Evolutionary conservation across 2,797 vertebrate species (phyloP), one percentile per base, ranked within the genome.

Genomic region (Ctenosaura bakeri): DNA sequence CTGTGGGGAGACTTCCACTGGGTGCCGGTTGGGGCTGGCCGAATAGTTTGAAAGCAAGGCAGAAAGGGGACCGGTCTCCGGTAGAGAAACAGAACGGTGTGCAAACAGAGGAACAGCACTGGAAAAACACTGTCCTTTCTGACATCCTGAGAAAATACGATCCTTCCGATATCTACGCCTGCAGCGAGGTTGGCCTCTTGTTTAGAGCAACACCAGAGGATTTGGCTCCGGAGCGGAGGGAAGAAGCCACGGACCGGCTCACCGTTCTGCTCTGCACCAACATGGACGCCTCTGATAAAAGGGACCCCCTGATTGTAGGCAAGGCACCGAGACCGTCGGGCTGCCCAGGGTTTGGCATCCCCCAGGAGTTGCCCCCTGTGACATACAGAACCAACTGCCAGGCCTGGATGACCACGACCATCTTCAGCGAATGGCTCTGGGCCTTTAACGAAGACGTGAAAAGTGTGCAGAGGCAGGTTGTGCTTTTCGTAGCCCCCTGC

Each of bases 191-290:
- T 0, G 69, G 3, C 0, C 46, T 95, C 42, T 64, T 62, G 1
- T 76, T 94, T 2, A 89, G 91, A 0, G 42, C 77, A 1, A 16
- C 69, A 1, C 79, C 2, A 0, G 54, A 35, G 6, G 73, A 35
- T 2, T 56, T 64, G 26, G 76, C 38, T 3, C 26, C 0, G 10
- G 90, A 0, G 12, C 10, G 3, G 54, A 38, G 0, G 24, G 80
- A 26, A 0, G 66, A 6, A n/a, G 0, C 24, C 0, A 0, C 91
- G 0, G 79, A 89, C 6, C 86, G 3, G 66, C 93, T 95, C 66
- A 91, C 88, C 0, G 42, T 95, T 8, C 85, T 95, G 90, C 93
- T 96, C 8, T 96, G 94, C 2, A 1, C 91, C 94, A 95, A 94
- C 2, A 90, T 92, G 6, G 93, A 94, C 0, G 94, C 93, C 83